Evolutionary conservation across 2,888 invertebrate genomes (phyloP), one percentile per base, ranked within the genome.

Genomic region (Eilema depressum): DNA sequence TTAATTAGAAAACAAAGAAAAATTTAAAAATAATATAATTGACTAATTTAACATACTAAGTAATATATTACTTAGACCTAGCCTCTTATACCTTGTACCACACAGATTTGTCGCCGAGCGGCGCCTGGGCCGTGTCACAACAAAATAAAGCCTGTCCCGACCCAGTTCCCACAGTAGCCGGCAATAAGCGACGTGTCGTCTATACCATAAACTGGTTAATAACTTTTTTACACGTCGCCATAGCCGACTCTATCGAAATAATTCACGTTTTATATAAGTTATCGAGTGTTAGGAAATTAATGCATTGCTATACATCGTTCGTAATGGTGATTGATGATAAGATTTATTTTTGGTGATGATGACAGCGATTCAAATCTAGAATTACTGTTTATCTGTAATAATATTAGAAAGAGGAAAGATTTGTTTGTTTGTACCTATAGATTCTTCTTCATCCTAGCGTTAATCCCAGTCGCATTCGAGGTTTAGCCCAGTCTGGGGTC

Each of bases 111-210:
- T 83, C 84, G 79, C 74, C 78, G 76, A 77, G 80, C 87, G 93
- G 93, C 93, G 94, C 93, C 91, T 88, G 86, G 80, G 78, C 77
- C 84, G 86, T 90, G 91, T 93, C 92, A 92, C 91, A 92, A 92
- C 89, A 89, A 88, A 89, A 88, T 85, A 87, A 88, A 88, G 86
- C 81, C 83, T 83, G 83, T 83, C 80, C 87, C 91, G 88, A 85
- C 92, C 91, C 88, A 92, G 91, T 95, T 94, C 94, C 90, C 95
- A 94, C 93, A 91, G 91, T 84, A 88, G 89, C 89, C 82, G 82
- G 83, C 83, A 81, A 76, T 80, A 77, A 78, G 80, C 65, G 57
- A 78, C 70, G 82, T 80, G 78, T 83, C 85, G 82, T 85, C 84
- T 83, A 74, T 82, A 82, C 83, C 76, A 73, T 83, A 83, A 88